Evolutionary conservation across 2,888 invertebrate species (phyloP).

Genomic region (Drosophila planitibia): DNA sequence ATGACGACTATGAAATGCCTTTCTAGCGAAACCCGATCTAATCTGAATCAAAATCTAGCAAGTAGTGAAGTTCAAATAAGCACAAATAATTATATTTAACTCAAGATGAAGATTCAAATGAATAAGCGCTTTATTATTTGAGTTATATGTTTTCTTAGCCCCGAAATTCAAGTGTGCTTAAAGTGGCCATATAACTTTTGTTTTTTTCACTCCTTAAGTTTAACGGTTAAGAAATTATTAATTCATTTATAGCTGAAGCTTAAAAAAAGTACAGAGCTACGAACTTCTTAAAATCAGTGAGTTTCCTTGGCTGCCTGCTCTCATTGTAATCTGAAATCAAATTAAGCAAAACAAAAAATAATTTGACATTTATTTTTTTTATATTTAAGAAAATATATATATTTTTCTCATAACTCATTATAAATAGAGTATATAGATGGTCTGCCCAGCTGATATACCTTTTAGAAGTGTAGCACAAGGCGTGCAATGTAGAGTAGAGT

Average conservation of each 20-base stretch:
- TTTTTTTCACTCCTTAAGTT: neutral
- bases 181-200: neutral
- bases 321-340: neutral
- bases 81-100: too few relatives aligned
- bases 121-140: neutral
- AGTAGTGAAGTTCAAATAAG: neutral
- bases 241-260: too few relatives aligned
- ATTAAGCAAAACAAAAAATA: neutral
- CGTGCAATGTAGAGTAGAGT: constrained; percentile 1
- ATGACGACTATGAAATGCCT: constrained; percentile 17
- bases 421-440: neutral
- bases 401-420: neutral
- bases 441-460: neutral
- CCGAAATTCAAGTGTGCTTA: neutral
- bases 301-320: neutral
- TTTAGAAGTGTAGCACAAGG: neutral
- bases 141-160: neutral
- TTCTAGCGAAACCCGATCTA: neutral
- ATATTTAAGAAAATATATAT: neutral
- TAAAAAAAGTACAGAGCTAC: too few relatives aligned
- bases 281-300: neutral
- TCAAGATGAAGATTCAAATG: neutral
- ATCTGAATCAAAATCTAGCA: neutral
- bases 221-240: too few relatives aligned
- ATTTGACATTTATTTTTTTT: neutral